Conservation (phyloP, 2,888 invertebrate genomes). For the Ophioninae sp. region DNA sequence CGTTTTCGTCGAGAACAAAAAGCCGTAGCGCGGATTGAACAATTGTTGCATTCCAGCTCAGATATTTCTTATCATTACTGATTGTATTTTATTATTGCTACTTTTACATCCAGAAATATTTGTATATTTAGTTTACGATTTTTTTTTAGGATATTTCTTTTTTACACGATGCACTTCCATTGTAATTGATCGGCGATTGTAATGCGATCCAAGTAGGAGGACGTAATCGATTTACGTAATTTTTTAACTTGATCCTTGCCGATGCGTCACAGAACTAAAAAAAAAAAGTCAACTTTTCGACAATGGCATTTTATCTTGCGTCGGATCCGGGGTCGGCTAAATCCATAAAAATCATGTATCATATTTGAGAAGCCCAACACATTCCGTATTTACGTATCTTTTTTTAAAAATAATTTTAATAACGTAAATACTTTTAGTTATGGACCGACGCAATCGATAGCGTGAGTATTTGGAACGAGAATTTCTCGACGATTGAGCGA, state of each 20-base stretch:
- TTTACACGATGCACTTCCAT: conserved; percentile 30
- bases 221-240: neutral
- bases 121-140: conserved; percentile 62
- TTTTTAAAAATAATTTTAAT: conserved; percentile 20
- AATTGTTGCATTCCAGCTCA: conserved; percentile 21
- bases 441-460: conserved; percentile 25
- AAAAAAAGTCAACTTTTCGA: neutral
- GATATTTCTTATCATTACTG: conserved; percentile 25
- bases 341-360: conserved; percentile 28
- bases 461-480: conserved; percentile 41
- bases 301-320: conserved; percentile 5
- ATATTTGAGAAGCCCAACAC: conserved; percentile 36
- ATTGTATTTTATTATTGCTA: conserved; percentile 53
- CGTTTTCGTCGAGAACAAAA: conserved; percentile 17
- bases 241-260: neutral
- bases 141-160: conserved; percentile 35
- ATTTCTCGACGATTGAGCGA: conserved; percentile 45
- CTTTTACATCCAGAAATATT: conserved; percentile 56
- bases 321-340: conserved; percentile 6
- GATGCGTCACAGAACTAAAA: neutral
- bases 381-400: conserved; percentile 11
- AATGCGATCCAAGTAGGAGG: neutral
- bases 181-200: conserved; percentile 39
- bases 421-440: conserved; percentile 29
- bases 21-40: neutral